These are phyloP conservation scores for Colistium nudipinnis DNA, from an alignment of 2,113 vertebrate species.

Conservation along the genomic window DNA sequence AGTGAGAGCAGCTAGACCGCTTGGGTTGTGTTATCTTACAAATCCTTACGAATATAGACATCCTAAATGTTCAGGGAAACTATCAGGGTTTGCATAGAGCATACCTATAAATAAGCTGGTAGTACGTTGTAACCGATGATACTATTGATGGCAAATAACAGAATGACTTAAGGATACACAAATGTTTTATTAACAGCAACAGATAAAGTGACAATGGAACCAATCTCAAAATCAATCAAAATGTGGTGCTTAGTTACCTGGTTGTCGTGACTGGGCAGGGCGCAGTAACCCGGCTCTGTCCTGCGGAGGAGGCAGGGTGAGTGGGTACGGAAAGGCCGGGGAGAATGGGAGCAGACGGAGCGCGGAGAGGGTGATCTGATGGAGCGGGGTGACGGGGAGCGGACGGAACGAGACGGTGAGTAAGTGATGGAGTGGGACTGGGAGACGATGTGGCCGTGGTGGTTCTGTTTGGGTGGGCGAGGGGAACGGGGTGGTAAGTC, in stretches of 20 bases:
- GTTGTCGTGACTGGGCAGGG: conserved; percentile 80
- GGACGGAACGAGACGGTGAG: conserved; percentile 73
- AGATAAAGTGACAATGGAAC: neutral
- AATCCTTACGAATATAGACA: neutral
- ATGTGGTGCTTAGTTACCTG: conserved; percentile 61
- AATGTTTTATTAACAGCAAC: neutral
- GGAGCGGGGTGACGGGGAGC: conserved; percentile 77
- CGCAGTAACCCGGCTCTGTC: conserved; percentile 76
- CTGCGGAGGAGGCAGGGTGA: conserved; percentile 75
- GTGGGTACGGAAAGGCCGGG: conserved; percentile 75
- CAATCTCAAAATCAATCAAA: neutral
- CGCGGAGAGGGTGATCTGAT: conserved; percentile 77
- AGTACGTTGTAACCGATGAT: neutral
- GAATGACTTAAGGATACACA: neutral
- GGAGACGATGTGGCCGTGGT: conserved; percentile 63
- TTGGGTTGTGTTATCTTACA: rapidly evolving
- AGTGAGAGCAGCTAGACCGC: neutral
- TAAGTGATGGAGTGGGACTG: conserved; percentile 68
- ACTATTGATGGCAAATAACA: neutral
- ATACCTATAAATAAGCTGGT: neutral
- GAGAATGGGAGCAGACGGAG: conserved; percentile 79
- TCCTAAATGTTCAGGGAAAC: neutral
- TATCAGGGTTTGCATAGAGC: neutral
- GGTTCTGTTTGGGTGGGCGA: conserved; percentile 77
- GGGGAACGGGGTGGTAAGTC: conserved; percentile 80